Evolutionary conservation across 1,140 invertebrate genomes (phyloP).

Genomic region (Listronotus bonariensis): DNA sequence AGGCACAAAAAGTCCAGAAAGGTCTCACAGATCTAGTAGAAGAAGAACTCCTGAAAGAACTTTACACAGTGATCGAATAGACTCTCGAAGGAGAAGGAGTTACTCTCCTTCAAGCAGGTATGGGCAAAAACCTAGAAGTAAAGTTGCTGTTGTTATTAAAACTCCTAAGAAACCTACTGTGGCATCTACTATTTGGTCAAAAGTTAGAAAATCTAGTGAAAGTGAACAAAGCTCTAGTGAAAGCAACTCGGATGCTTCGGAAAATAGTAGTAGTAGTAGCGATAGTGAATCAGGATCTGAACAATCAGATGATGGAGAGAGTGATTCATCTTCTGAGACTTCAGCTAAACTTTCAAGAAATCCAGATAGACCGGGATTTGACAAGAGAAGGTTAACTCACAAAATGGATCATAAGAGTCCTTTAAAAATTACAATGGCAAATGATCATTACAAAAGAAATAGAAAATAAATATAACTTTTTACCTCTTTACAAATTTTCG

Average conservation of each 20-base stretch:
- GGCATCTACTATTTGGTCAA: constrained; percentile 53
- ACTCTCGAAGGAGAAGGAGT: constrained; percentile 28
- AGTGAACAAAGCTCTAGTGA: constrained; percentile 19
- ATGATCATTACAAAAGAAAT: constrained; percentile 43
- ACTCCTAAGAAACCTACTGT: constrained; percentile 52
- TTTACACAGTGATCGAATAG: constrained; percentile 33
- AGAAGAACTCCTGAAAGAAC: constrained; percentile 21
- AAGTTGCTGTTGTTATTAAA: constrained; percentile 52
- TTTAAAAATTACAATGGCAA: constrained; percentile 51
- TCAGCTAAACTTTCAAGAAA: constrained; percentile 22
- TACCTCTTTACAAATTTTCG: neutral
- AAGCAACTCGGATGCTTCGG: constrained; percentile 25
- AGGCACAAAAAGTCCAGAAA: constrained; percentile 2
- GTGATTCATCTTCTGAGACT: constrained; percentile 23
- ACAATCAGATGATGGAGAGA: constrained; percentile 26
- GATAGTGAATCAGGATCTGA: constrained; percentile 11
- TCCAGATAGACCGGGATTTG: constrained; percentile 43
- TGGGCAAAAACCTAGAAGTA: constrained; percentile 47
- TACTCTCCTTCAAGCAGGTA: constrained; percentile 33
- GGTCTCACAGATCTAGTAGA: constrained; percentile 2
- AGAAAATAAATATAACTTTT: neutral
- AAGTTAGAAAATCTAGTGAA: constrained; percentile 27
- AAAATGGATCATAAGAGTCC: constrained; percentile 44
- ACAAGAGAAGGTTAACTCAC: constrained; percentile 23
- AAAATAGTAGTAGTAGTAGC: constrained; percentile 20